Percentiles rank a stretch among this genome's conserved stretches.
Conservation (phyloP, 2,888 invertebrate species). For the Liopterus haemorrhoidalis region DNA sequence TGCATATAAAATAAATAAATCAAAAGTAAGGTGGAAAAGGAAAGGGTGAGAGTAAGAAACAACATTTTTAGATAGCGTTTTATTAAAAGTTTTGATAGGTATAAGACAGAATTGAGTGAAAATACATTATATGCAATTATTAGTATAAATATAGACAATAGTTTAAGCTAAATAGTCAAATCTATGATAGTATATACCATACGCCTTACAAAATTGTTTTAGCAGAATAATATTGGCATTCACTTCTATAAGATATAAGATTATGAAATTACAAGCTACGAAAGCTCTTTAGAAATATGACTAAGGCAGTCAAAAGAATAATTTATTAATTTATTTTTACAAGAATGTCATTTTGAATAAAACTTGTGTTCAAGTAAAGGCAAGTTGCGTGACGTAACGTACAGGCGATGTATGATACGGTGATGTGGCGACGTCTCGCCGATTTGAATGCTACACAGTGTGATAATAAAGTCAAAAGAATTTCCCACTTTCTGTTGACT, state of each 20-base stretch:
- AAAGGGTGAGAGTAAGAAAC: too few species aligned
- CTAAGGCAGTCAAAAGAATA: constrained; percentile 20
- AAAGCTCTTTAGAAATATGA: constrained; percentile 15
- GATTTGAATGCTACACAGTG: background rate
- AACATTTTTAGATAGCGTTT: constrained; percentile 36
- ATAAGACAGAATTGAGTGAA: constrained; percentile 42
- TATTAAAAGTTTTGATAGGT: constrained; percentile 46
- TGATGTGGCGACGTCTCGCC: constrained; percentile 13
- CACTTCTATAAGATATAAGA: constrained; percentile 11
- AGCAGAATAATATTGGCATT: constrained; percentile 19
- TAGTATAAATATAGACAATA: constrained; percentile 46
- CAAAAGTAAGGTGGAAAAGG: too few species aligned
- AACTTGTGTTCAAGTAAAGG: constrained; percentile 9
- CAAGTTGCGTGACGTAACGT: constrained; percentile 6
- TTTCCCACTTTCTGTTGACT: constrained; percentile 44
- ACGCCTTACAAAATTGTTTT: constrained; percentile 19
- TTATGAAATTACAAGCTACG: constrained; percentile 14
- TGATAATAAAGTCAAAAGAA: constrained; percentile 40
- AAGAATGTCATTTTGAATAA: constrained; percentile 7
- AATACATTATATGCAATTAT: constrained; percentile 44
- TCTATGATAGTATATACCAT: background rate
- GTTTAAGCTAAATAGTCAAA: constrained; percentile 37
- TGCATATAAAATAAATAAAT: too few species aligned
- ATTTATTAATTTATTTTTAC: constrained; percentile 6
- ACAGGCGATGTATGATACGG: constrained; percentile 18